Evolutionary conservation across 2,888 invertebrate species (phyloP).

Genomic region (Agrenia bidenticulata): DNA sequence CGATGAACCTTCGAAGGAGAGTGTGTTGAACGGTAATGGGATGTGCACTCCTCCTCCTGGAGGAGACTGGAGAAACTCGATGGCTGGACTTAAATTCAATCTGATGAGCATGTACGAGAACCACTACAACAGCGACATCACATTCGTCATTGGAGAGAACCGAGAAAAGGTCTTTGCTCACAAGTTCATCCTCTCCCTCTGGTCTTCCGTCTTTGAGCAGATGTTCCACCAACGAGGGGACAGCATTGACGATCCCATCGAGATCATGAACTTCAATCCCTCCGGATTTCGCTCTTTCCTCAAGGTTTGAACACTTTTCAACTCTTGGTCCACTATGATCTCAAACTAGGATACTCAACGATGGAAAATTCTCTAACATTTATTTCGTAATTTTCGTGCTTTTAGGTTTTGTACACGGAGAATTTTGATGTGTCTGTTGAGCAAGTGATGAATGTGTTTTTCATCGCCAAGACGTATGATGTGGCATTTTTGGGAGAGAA

Average conservation of each 20-base stretch:
- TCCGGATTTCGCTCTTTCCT: conserved; percentile 43
- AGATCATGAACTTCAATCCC: conserved; percentile 34
- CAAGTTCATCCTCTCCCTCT: conserved; percentile 38
- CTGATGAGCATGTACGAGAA: conserved; percentile 43
- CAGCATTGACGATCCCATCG: conserved; percentile 33
- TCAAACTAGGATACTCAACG: too few relatives aligned
- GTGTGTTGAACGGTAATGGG: conserved; percentile 2
- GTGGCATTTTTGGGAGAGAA: conserved; percentile 44
- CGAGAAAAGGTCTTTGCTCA: conserved; percentile 43
- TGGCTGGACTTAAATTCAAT: conserved; percentile 43
- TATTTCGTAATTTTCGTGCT: too few relatives aligned
- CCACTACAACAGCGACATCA: conserved; percentile 39
- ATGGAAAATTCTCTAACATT: too few relatives aligned
- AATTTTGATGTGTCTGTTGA: conserved; percentile 46
- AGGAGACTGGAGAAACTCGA: conserved; percentile 40
- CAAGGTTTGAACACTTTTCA: too few relatives aligned
- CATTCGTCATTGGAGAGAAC: conserved; percentile 35
- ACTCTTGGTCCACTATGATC: too few relatives aligned
- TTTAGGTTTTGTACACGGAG: conserved; percentile 46
- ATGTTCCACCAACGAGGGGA: conserved; percentile 34
- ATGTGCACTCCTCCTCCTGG: background rate
- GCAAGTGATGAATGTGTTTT: conserved; percentile 46
- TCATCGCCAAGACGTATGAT: conserved; percentile 43
- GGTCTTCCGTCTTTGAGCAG: conserved; percentile 39
- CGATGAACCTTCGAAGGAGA: conserved; percentile 27